Evolutionary conservation across 1,140 invertebrate species (phyloP).

Genomic region (Drosophila takahashii): DNA sequence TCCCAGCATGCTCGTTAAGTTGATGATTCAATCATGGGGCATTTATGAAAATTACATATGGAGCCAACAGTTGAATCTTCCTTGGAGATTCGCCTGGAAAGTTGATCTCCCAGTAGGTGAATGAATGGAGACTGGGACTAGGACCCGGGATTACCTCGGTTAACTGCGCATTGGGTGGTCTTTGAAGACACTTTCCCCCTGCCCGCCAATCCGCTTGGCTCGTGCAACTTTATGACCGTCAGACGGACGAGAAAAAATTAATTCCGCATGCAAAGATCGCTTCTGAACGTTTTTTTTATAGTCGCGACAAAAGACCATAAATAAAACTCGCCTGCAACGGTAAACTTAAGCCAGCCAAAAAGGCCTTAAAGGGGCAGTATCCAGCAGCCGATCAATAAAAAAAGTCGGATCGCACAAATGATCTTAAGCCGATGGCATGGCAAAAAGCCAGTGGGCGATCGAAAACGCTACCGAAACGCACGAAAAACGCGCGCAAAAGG

Average conservation of each 20-base stretch:
- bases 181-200: not conserved
- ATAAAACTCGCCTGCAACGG: slow-evolving; percentile 28
- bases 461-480: slow-evolving; percentile 39
- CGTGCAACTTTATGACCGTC: slow-evolving; percentile 24
- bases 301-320: slow-evolving; percentile 36
- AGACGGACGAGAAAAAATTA: slow-evolving; percentile 20
- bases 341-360: slow-evolving; percentile 42
- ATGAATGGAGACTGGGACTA: slow-evolving; percentile 8
- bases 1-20: slow-evolving; percentile 26
- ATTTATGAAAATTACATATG: slow-evolving; percentile 60
- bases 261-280: slow-evolving; percentile 44
- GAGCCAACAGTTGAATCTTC: slow-evolving; percentile 21
- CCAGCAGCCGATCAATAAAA: slow-evolving; percentile 46
- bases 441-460: slow-evolving; percentile 41
- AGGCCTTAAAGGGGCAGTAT: slow-evolving; percentile 48
- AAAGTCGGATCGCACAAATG: slow-evolving; percentile 34
- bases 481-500: slow-evolving; percentile 28
- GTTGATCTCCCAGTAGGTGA: slow-evolving; percentile 4
- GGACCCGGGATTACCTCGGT: slow-evolving; percentile 20
- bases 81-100: slow-evolving; percentile 16
- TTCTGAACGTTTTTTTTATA: slow-evolving; percentile 39
- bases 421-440: slow-evolving; percentile 36
- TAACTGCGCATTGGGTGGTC: slow-evolving; percentile 35
- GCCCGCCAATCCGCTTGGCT: not conserved
- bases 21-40: slow-evolving; percentile 61